These are phyloP conservation scores for Thymelicus sylvestris DNA, from an alignment of 2,888 invertebrate genomes.

Conservation along the genomic window DNA sequence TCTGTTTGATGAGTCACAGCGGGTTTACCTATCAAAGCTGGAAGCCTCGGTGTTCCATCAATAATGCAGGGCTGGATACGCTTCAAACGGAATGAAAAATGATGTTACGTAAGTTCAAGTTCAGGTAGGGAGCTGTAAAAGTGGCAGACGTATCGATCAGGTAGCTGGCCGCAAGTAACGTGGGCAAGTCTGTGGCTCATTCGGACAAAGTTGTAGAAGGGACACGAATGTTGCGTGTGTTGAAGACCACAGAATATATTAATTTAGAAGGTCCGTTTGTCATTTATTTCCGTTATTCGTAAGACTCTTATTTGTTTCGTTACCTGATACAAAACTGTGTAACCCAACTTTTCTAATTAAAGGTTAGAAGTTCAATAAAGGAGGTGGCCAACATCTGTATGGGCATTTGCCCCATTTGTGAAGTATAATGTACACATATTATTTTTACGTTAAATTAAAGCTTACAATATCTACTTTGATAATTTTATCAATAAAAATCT, in stretches of 20 bases:
- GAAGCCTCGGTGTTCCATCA: slow-evolving; percentile 13
- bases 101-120: slow-evolving; percentile 36
- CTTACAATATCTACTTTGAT: no score
- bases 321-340: background rate
- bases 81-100: slow-evolving; percentile 32
- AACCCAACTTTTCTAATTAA: no score
- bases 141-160: slow-evolving; percentile 34
- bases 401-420: no score
- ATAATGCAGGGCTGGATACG: slow-evolving; percentile 21
- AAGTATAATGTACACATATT: no score
- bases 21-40: slow-evolving; percentile 26
- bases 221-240: slow-evolving; percentile 2
- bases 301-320: background rate
- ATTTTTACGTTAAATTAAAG: no score
- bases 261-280: background rate
- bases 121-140: slow-evolving; percentile 31
- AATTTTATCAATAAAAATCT: no score
- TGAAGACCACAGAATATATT: slow-evolving; percentile 2
- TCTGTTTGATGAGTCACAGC: slow-evolving; percentile 24
- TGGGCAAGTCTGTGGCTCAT: slow-evolving; percentile 15
- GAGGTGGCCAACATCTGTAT: no score
- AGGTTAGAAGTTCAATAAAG: no score
- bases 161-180: slow-evolving; percentile 15
- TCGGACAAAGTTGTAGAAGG: background rate
- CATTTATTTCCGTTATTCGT: no score